Evolutionary conservation across 2,888 invertebrate species (phyloP).

Genomic region (Leistus spinibarbis): DNA sequence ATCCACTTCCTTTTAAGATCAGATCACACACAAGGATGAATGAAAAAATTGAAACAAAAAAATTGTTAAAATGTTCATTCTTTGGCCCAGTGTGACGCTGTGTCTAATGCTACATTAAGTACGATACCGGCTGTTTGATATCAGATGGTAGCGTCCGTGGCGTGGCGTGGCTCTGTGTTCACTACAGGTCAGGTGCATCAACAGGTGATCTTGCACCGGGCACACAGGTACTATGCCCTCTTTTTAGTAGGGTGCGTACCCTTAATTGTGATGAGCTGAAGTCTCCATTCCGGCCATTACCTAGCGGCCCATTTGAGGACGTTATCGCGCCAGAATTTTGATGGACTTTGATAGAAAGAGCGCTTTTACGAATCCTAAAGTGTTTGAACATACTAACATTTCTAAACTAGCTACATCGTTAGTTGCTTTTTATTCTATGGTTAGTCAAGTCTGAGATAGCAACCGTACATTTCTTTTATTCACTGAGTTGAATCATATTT

Average conservation of each 20-base stretch:
- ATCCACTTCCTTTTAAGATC: constrained; percentile 33
- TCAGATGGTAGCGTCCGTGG: neutral
- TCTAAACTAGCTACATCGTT: no score
- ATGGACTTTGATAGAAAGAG: neutral
- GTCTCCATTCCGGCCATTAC: neutral
- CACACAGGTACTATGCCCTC: neutral
- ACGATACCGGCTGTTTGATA: neutral
- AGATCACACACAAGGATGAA: neutral
- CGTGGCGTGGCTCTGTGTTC: neutral
- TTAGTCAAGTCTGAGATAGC: no score
- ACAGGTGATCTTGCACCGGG: neutral
- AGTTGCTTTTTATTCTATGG: no score
- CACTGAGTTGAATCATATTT: no score
- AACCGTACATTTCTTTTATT: no score
- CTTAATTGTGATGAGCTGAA: neutral
- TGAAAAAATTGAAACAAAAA: neutral
- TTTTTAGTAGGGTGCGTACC: neutral
- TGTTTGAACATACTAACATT: no score
- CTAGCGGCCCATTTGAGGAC: neutral
- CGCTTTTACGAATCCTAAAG: no score
- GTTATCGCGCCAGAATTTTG: neutral
- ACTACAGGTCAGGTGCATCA: neutral
- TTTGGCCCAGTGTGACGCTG: no score
- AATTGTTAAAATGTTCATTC: neutral
- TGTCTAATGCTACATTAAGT: neutral